Percentiles rank a stretch among this genome's conserved stretches.
Conservation (phyloP, 2,888 invertebrate genomes). For the Harpagoxenus sublaevis region DNA sequence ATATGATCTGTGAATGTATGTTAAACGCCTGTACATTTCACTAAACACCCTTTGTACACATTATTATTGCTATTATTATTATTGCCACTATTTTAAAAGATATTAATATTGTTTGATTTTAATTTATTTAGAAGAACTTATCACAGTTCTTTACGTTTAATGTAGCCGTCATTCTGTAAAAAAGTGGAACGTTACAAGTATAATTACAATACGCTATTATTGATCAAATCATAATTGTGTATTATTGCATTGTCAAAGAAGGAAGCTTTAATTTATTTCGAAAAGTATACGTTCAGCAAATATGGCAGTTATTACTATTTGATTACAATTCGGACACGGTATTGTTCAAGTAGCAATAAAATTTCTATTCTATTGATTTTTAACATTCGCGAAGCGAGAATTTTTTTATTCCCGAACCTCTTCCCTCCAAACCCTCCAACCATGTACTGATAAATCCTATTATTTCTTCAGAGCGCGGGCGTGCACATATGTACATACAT, state of each 20-base stretch:
- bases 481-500: no score
- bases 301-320: neutral
- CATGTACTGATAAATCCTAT: neutral
- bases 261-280: neutral
- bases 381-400: neutral
- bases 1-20: neutral
- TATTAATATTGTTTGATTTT: neutral
- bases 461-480: neutral
- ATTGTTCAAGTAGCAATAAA: neutral
- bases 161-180: neutral
- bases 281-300: neutral
- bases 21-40: neutral
- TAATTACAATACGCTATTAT: neutral
- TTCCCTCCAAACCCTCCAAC: neutral
- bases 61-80: constrained; percentile 3
- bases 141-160: neutral
- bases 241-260: neutral
- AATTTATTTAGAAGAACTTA: neutral
- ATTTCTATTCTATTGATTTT: constrained; percentile 35
- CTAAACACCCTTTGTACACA: neutral
- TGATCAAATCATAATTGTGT: neutral
- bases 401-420: constrained; percentile 1
- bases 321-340: neutral
- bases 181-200: neutral
- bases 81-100: neutral